A percentile compares a stretch with the other conserved stretches of the same genome.
phyloP scores from a whole-genome alignment of 2,797 vertebrate species.

The Poliocrania exsul region DNA sequence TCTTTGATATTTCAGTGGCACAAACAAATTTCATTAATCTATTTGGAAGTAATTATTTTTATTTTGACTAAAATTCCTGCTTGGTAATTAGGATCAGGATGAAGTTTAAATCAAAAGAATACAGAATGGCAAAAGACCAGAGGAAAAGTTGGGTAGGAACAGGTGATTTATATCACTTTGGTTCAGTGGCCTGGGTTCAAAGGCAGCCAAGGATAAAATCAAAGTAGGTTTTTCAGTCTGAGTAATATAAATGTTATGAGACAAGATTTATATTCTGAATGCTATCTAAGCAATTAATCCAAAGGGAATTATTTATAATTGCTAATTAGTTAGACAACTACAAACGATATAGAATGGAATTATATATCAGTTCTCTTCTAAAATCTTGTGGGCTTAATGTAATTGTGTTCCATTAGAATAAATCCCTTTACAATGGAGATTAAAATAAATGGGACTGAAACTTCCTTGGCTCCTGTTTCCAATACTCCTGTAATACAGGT shows the following conservation, averaged over 20 bases:
- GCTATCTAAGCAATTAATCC: constrained; percentile 55
- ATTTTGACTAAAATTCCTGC: background rate
- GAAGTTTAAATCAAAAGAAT: background rate
- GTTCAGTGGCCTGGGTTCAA: constrained; percentile 9
- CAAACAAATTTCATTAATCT: background rate
- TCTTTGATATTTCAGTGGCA: background rate
- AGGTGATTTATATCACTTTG: constrained; percentile 7
- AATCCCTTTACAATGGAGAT: constrained; percentile 42
- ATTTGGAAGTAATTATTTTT: background rate
- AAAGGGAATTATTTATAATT: constrained; percentile 55
- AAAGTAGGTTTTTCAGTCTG: background rate
- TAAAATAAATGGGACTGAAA: constrained; percentile 42
- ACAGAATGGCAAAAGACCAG: background rate
- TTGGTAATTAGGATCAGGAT: background rate
- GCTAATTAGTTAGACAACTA: constrained; percentile 52
- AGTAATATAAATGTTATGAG: constrained; percentile 19
- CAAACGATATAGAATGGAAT: constrained; percentile 45
- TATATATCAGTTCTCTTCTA: constrained; percentile 10
- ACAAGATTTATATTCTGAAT: constrained; percentile 57
- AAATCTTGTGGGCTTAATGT: constrained; percentile 34
- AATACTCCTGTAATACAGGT: background rate
- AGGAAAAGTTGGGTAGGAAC: background rate
- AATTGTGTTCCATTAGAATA: constrained; percentile 36
- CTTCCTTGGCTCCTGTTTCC: background rate
- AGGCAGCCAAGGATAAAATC: constrained; percentile 56